Conservation (phyloP, 2,797 vertebrate genomes). For the Lagothrix lagotricha region DNA sequence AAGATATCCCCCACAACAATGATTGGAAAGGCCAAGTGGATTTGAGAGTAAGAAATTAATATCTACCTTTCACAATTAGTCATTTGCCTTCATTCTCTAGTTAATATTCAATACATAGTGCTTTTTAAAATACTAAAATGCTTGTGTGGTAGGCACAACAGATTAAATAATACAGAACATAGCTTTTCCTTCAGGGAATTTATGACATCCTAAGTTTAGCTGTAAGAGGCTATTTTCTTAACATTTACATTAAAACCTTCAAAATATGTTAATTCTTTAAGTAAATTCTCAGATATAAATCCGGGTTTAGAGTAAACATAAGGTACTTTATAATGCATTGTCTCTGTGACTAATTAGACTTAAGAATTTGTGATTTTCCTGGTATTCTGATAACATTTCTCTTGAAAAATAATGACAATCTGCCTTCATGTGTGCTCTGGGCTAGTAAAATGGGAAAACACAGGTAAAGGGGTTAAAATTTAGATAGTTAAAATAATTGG, state of each 20-base stretch:
- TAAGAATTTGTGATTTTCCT: slow-evolving; percentile 29
- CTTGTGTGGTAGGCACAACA: background rate
- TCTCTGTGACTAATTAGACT: slow-evolving; percentile 8
- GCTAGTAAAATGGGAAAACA: background rate
- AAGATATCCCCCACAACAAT: background rate
- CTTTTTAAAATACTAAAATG: background rate
- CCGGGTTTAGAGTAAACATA: background rate
- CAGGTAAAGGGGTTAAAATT: background rate
- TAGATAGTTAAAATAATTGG: background rate
- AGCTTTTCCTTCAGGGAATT: background rate
- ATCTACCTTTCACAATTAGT: background rate
- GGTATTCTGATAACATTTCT: background rate
- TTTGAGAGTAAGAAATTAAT: background rate
- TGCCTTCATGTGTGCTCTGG: background rate
- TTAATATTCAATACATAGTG: background rate
- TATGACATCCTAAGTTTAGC: background rate
- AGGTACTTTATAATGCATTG: background rate
- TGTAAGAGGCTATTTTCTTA: background rate
- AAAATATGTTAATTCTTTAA: slow-evolving; percentile 3
- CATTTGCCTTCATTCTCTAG: background rate
- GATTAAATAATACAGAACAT: background rate
- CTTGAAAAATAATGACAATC: background rate
- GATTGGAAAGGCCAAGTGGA: background rate
- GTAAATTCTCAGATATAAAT: background rate
- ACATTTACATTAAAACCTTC: background rate